A percentile compares a stretch with the other conserved stretches of the same genome.
These are phyloP conservation scores for Nezara viridula DNA, from an alignment of 2,888 invertebrate species.

Conservation along the genomic window DNA sequence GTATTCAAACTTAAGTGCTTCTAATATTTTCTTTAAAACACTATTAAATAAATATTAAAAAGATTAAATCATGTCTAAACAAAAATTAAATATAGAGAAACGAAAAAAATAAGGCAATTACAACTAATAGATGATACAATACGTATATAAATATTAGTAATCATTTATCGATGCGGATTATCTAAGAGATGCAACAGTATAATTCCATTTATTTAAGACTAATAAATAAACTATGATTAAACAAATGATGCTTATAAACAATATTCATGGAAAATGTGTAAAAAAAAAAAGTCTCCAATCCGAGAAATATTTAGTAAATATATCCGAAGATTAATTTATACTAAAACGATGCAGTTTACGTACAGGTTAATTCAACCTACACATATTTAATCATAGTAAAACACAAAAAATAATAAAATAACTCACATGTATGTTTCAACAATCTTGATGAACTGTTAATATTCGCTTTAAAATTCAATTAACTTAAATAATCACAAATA, in stretches of 20 bases:
- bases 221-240: neutral
- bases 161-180: neutral
- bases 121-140: neutral
- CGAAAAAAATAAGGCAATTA: neutral
- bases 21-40: neutral
- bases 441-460: neutral
- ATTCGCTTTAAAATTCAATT: neutral
- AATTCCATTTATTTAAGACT: neutral
- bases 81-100: too few relatives aligned
- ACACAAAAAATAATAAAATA: neutral
- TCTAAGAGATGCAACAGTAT: neutral
- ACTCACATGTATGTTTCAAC: neutral
- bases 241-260: neutral
- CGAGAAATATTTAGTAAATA: neutral
- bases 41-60: too few relatives aligned
- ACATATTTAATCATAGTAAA: neutral
- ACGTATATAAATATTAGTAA: neutral
- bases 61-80: neutral
- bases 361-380: neutral
- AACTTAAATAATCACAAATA: neutral
- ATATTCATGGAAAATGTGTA: neutral
- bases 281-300: neutral
- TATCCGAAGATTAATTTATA: neutral
- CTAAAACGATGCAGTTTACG: neutral
- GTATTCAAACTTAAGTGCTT: neutral